Evolutionary conservation across 2,888 invertebrate species (phyloP).

Genomic region (Sphaerophoria taeniata): DNA sequence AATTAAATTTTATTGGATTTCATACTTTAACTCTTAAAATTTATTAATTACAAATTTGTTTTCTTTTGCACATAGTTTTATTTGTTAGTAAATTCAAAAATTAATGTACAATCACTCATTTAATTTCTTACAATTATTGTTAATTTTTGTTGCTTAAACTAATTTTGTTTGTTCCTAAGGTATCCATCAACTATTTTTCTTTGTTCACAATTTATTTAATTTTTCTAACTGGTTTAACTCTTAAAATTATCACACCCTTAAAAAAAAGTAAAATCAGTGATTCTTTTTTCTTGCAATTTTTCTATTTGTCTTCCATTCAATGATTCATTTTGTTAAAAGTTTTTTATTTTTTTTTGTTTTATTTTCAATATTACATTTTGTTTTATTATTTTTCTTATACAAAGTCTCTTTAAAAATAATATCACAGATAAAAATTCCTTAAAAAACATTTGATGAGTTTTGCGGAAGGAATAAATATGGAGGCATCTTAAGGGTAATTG

Average conservation of each 20-base stretch:
- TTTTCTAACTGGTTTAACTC: conserved; percentile 65
- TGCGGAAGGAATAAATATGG: conserved; percentile 25
- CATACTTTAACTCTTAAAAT: conserved; percentile 38
- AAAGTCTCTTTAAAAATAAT: conserved; percentile 76
- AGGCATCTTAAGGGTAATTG: conserved; percentile 1
- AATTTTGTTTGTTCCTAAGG: conserved; percentile 27
- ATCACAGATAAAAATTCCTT: conserved; percentile 77
- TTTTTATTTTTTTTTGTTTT: conserved; percentile 12
- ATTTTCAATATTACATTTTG: conserved; percentile 21
- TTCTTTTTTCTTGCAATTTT: conserved; percentile 51
- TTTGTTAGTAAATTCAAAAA: conserved; percentile 44
- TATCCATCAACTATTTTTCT: conserved; percentile 41
- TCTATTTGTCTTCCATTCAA: conserved; percentile 45
- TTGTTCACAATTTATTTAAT: conserved; percentile 28
- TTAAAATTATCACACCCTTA: conserved; percentile 57
- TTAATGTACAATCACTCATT: conserved; percentile 63
- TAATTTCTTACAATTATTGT: conserved; percentile 41
- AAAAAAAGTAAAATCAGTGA: conserved; percentile 1
- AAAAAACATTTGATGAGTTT: conserved; percentile 74
- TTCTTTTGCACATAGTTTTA: conserved; percentile 21
- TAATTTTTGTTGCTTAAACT: conserved; percentile 8
- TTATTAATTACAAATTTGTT: conserved; percentile 62
- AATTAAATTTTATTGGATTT: conserved; percentile 69
- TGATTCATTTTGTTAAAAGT: conserved; percentile 29
- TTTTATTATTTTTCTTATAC: conserved; percentile 53